phyloP scores from a whole-genome alignment of 1,140 invertebrate genomes.

The Stegodyphus dumicola region DNA sequence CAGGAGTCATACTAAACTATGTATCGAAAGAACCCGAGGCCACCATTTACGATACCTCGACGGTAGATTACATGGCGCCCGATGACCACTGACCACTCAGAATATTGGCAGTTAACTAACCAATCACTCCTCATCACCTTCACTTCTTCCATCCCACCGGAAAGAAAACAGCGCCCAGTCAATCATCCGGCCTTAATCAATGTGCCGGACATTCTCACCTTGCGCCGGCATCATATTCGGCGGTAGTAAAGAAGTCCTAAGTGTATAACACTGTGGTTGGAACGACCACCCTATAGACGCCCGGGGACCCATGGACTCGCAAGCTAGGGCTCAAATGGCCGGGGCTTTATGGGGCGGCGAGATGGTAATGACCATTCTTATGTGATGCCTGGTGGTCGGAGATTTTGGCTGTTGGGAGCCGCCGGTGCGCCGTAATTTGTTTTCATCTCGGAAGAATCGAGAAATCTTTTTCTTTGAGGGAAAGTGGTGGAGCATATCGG shows the following conservation, averaged over 20 bases:
- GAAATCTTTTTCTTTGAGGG: neutral
- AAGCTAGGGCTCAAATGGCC: slow-evolving; percentile 8
- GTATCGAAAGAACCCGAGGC: neutral
- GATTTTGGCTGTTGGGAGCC: neutral
- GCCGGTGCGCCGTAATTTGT: neutral
- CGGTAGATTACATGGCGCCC: slow-evolving; percentile 18
- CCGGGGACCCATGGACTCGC: slow-evolving; percentile 5
- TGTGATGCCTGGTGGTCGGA: neutral
- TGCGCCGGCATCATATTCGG: slow-evolving; percentile 1
- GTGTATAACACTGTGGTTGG: slow-evolving; percentile 27
- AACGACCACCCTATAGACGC: slow-evolving; percentile 24
- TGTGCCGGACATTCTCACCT: slow-evolving; percentile 46
- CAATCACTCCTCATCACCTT: slow-evolving; percentile 18
- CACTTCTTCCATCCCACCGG: too few relatives aligned
- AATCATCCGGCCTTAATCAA: slow-evolving; percentile 41
- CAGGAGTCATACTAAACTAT: neutral
- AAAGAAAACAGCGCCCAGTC: neutral
- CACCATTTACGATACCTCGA: slow-evolving; percentile 23
- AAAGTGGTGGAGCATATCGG: slow-evolving; percentile 31
- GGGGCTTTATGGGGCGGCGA: slow-evolving; percentile 30
- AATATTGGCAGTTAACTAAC: slow-evolving; percentile 51
- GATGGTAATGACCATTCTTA: slow-evolving; percentile 27
- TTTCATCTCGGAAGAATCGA: slow-evolving; percentile 23
- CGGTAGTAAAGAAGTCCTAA: slow-evolving; percentile 35
- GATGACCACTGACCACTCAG: slow-evolving; percentile 25